Evolutionary conservation across 2,797 vertebrate genomes (phyloP), one percentile per base, ranked within the genome.

Genomic region (Pseudomugil tenellus): DNA sequence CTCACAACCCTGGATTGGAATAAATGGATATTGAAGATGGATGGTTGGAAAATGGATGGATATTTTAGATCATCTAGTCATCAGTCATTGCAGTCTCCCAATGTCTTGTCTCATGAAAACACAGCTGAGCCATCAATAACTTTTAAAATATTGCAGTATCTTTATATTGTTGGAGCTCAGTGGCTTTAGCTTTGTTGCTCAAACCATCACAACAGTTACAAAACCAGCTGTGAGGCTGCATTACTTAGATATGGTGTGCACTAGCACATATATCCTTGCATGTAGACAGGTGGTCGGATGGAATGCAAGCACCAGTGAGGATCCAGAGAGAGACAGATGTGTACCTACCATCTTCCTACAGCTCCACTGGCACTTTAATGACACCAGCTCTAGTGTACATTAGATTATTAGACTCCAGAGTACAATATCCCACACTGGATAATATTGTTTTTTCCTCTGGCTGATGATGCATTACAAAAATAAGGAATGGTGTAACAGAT

Each of bases 381-480:
- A 89, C 89, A 90, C 80, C 55, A 73, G 82, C 85, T 85, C 85
- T 67, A 75, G 90, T 89, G 89, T 85, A 89, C 91, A 92, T 93
- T 91, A 89, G 88, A 92, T 94, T 93, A 94, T 93, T 92, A 93
- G 80, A 91, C 92, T 93, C 91, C 79, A 85, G 92, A 93, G 93
- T 79, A 90, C 90, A 91, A 92, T 91, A 92, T 92, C 85, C 83
- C 80, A 87, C 89, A 92, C 88, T 91, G 89, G 92, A 92, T 92
- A 91, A 93, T 93, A 93, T 93, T 91, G 87, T 92, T 91, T 92
- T 92, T 90, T n/a, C 90, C 86, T 89, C 87, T 84, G 83, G 88
- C 91, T 92, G 91, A 94, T 93, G 93, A 93, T 94, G 89, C 92
- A 93, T 94, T 93, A 93, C 90, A 93, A 92, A 93, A 94, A 93